Percentiles rank a stretch among this genome's conserved stretches.
Evolutionary conservation across 2,888 invertebrate species (phyloP).

Genomic region (Eristalinus sepulchralis): DNA sequence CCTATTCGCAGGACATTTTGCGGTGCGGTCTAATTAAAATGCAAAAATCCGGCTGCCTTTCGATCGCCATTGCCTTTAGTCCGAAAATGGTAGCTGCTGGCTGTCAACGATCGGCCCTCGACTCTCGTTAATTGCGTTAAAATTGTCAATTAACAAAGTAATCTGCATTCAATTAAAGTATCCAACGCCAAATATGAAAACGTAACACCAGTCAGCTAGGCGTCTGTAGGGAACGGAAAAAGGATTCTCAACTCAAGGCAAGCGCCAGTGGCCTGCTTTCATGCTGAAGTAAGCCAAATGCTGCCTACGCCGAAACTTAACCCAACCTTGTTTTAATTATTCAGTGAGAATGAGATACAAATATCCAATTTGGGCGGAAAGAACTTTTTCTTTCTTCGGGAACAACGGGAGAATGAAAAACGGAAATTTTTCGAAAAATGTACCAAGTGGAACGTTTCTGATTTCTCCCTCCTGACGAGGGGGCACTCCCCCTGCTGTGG

Average conservation of each 20-base stretch:
- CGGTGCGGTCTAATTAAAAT: constrained; percentile 56
- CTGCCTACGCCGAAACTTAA: constrained; percentile 34
- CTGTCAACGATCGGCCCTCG: background rate
- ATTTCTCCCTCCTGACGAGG: background rate
- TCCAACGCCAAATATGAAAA: constrained; percentile 60
- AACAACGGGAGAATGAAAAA: constrained; percentile 17
- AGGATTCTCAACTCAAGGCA: constrained; percentile 3
- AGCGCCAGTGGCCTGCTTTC: background rate
- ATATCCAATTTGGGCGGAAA: constrained; percentile 33
- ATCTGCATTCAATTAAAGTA: constrained; percentile 69
- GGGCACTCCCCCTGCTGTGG: background rate
- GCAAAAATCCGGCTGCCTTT: constrained; percentile 35
- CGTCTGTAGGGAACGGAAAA: background rate
- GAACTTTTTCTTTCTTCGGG: constrained; percentile 35
- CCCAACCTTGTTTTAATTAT: constrained; percentile 56
- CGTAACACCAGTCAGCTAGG: background rate
- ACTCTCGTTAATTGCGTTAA: constrained; percentile 51
- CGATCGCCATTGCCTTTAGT: background rate
- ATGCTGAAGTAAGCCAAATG: background rate
- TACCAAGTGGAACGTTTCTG: constrained; percentile 32
- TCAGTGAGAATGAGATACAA: constrained; percentile 51
- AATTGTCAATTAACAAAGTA: constrained; percentile 70
- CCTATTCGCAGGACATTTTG: constrained; percentile 37
- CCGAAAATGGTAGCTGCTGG: background rate
- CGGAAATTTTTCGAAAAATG: constrained; percentile 17